Evolutionary conservation across 2,113 vertebrate species (phyloP).

Genomic region (Pampusana beccarii): DNA sequence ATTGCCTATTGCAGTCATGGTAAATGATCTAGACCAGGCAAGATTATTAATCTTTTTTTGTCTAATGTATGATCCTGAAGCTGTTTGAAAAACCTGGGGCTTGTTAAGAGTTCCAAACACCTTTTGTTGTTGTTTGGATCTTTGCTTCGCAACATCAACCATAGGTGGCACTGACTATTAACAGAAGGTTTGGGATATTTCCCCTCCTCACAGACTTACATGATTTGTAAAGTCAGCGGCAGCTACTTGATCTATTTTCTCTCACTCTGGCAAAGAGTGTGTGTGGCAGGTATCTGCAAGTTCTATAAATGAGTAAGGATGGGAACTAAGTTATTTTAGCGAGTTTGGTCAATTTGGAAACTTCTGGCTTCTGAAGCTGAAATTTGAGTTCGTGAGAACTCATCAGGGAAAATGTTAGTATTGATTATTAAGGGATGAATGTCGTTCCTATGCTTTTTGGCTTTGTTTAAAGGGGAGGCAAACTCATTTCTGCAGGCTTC

Average conservation of each 20-base stretch:
- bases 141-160: background rate
- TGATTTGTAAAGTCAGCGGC: background rate
- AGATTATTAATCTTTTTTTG: background rate
- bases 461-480: background rate
- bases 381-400: background rate
- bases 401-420: background rate
- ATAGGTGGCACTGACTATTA: background rate
- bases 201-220: background rate
- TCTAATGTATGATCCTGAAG: background rate
- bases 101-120: background rate
- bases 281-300: background rate
- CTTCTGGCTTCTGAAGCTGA: background rate
- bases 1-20: rapidly evolving
- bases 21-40: background rate
- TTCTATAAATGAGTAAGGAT: background rate
- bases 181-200: background rate
- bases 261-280: background rate
- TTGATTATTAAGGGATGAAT: background rate
- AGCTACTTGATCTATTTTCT: background rate
- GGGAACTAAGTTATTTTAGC: background rate
- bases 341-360: background rate
- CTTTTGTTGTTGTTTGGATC: background rate
- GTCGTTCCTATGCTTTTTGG: background rate
- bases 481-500: rapidly evolving
- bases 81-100: background rate